phyloP scores from a whole-genome alignment of 53 echinoderm and acorn worm species.

The Stichopus horrens region DNA sequence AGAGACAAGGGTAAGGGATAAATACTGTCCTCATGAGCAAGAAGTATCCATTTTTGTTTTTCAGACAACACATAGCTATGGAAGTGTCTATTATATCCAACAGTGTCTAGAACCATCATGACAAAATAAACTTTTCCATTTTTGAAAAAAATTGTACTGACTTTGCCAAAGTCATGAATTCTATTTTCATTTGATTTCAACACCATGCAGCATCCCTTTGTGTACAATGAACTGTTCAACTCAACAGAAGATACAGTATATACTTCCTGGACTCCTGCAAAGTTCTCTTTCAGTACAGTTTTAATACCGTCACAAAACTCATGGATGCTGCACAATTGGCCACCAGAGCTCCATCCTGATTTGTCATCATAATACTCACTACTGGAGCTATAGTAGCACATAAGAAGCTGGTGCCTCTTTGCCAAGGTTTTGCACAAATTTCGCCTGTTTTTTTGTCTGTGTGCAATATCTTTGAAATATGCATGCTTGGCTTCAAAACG shows the following conservation, averaged over 20 bases:
- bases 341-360: neutral
- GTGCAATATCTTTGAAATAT: conserved; percentile 48
- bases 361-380: conserved; percentile 21
- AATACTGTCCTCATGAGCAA: too few species aligned
- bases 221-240: neutral
- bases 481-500: conserved; percentile 39
- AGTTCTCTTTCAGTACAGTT: neutral
- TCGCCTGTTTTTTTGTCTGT: conserved; percentile 41
- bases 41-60: too few species aligned
- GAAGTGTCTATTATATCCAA: too few species aligned
- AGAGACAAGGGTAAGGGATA: too few species aligned
- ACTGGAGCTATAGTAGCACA: conserved; percentile 40
- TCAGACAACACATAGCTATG: too few species aligned
- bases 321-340: neutral
- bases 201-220: neutral
- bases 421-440: conserved; percentile 47
- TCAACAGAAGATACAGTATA: conserved; percentile 1
- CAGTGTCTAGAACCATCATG: too few species aligned
- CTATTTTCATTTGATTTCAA: too few species aligned
- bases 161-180: too few species aligned
- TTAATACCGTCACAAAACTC: conserved; percentile 6
- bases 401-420: conserved; percentile 30
- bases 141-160: too few species aligned
- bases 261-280: neutral
- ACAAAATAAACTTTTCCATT: too few species aligned